phyloP scores from a whole-genome alignment of 2,888 invertebrate species.

The Polyploca ridens region DNA sequence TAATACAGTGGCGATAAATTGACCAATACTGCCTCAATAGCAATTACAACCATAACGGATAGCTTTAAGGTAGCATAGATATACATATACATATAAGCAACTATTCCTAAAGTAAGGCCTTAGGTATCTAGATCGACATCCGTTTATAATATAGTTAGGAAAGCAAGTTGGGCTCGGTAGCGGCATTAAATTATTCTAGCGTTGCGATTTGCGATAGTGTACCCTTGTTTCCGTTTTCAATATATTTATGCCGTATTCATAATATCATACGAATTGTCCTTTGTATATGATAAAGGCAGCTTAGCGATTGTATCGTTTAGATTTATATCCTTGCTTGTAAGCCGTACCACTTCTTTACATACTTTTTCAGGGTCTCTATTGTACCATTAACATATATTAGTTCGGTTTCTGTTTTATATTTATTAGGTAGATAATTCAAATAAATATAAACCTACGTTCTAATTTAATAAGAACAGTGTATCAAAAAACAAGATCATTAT shows the following conservation, averaged over 20 bases:
- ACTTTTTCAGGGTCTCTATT: not conserved
- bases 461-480: not conserved
- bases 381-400: too few species aligned
- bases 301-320: conserved; percentile 10
- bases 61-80: conserved; percentile 9
- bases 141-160: conserved; percentile 46
- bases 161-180: conserved; percentile 33
- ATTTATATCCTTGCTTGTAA: conserved; percentile 1
- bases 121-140: conserved; percentile 44
- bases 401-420: too few species aligned
- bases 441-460: not conserved
- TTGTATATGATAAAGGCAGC: conserved; percentile 15
- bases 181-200: conserved; percentile 47
- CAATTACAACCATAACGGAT: conserved; percentile 23
- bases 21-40: conserved; percentile 23
- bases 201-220: conserved; percentile 40
- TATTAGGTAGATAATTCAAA: too few species aligned
- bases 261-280: conserved; percentile 25
- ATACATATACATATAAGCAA: conserved; percentile 12
- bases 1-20: conserved; percentile 33
- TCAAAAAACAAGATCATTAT: not conserved
- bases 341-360: not conserved
- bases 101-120: conserved; percentile 23
- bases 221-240: conserved; percentile 38
- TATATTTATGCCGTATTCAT: conserved; percentile 27